Conservation (phyloP, 1,140 invertebrate genomes). For the Eurosta solidaginis region DNA sequence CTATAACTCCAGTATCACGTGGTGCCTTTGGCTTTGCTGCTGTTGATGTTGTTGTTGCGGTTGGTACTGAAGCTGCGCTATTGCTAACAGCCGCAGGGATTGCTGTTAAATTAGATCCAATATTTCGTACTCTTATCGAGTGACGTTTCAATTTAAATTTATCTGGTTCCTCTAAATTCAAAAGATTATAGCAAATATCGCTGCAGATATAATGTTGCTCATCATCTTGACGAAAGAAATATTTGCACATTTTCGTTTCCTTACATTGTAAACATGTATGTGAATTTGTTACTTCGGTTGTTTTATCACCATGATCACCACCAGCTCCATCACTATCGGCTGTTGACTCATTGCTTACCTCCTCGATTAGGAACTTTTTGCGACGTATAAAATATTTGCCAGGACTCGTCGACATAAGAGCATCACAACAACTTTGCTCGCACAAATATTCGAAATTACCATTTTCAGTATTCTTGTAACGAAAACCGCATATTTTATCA, state of each 20-base stretch:
- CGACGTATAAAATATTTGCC: constrained; percentile 59
- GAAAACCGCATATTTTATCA: constrained; percentile 50
- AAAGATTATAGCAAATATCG: constrained; percentile 62
- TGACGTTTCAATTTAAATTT: constrained; percentile 61
- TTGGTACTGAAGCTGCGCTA: neutral
- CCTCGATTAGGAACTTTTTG: constrained; percentile 58
- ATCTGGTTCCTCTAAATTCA: constrained; percentile 64
- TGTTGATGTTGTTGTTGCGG: constrained; percentile 35
- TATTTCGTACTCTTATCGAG: constrained; percentile 58
- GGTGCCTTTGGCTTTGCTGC: constrained; percentile 41
- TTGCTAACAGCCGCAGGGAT: neutral
- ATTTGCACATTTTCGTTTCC: constrained; percentile 62
- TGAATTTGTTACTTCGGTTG: neutral
- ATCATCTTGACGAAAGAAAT: constrained; percentile 63
- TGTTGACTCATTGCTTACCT: constrained; percentile 37
- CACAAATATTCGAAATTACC: constrained; percentile 52
- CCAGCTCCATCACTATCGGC: neutral
- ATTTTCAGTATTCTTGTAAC: constrained; percentile 42
- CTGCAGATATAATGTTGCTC: constrained; percentile 63
- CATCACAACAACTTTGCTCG: constrained; percentile 58
- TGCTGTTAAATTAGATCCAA: constrained; percentile 48
- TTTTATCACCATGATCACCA: neutral
- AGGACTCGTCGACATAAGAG: constrained; percentile 48
- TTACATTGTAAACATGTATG: constrained; percentile 50
- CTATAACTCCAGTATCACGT: constrained; percentile 60